phyloP scores from a whole-genome alignment of 2,888 invertebrate species.

The Agrilus biguttatus region DNA sequence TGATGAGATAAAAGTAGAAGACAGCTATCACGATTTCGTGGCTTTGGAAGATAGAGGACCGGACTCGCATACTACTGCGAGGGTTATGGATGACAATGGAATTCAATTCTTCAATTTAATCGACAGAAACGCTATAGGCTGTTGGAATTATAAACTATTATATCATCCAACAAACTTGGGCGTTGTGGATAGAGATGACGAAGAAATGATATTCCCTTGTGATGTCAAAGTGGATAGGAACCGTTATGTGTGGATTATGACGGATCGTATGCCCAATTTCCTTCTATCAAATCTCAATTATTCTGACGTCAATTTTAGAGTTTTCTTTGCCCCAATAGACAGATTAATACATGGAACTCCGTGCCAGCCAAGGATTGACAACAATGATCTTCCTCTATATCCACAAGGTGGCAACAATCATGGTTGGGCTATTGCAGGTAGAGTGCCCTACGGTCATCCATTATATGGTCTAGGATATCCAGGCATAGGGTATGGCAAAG shows the following conservation, averaged over 20 bases:
- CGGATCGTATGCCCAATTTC: constrained; percentile 71
- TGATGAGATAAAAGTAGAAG: constrained; percentile 49
- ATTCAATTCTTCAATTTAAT: constrained; percentile 64
- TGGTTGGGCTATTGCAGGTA: too few relatives aligned
- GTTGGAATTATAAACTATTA: constrained; percentile 59
- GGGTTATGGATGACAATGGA: constrained; percentile 61
- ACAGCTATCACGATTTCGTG: constrained; percentile 58
- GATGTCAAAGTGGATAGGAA: constrained; percentile 64
- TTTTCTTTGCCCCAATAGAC: constrained; percentile 54
- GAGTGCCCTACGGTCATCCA: too few relatives aligned
- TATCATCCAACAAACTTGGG: constrained; percentile 51
- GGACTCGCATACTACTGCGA: constrained; percentile 55
- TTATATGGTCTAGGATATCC: too few relatives aligned
- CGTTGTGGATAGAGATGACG: constrained; percentile 60
- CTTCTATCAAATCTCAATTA: constrained; percentile 51
- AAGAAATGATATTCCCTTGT: constrained; percentile 60
- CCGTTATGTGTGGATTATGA: constrained; percentile 64
- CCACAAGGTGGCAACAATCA: too few relatives aligned
- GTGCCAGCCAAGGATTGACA: constrained; percentile 27
- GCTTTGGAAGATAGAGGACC: constrained; percentile 50
- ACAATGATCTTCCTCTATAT: too few relatives aligned
- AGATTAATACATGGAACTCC: constrained; percentile 54
- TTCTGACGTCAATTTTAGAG: constrained; percentile 63
- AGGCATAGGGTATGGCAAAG: too few relatives aligned
- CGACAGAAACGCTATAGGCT: constrained; percentile 70